These are phyloP conservation scores for Chondrilla cf. caribensis DNA, from an alignment of 37 sponge, comb jelly and placozoan genomes.

Conservation along the genomic window DNA sequence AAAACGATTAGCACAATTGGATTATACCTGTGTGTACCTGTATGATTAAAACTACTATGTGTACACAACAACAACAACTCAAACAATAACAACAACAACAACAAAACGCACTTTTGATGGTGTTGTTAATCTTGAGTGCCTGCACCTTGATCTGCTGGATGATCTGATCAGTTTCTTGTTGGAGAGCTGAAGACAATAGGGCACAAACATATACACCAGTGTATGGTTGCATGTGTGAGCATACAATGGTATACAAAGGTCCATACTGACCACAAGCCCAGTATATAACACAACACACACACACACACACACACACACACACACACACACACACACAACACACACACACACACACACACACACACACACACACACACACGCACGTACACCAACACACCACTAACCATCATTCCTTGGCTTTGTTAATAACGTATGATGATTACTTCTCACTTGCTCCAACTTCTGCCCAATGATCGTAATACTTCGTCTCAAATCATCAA, in stretches of 20 bases:
- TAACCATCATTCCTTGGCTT: slow-evolving; percentile 27
- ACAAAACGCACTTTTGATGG: slow-evolving; percentile 4
- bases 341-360: no score
- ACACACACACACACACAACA: no score
- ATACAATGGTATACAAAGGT: neutral
- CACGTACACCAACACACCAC: neutral
- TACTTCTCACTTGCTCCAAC: neutral
- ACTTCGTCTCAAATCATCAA: slow-evolving; percentile 11
- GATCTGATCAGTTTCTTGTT: slow-evolving; percentile 15
- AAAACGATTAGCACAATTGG: no score
- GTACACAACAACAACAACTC: no score
- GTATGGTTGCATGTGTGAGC: neutral
- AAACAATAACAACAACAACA: no score
- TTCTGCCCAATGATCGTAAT: slow-evolving; percentile 25
- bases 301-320: no score
- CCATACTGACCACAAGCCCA: no score
- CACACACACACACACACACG: no score
- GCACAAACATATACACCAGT: neutral
- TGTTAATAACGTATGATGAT: slow-evolving; percentile 4
- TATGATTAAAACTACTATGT: no score
- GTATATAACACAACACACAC: no score
- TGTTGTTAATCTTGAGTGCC: slow-evolving; percentile 17
- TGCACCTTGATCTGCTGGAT: slow-evolving; percentile 27
- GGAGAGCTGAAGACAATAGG: neutral
- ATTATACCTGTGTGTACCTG: no score